phyloP scores from a whole-genome alignment of 2,888 invertebrate species.

The Yponomeuta evonymella region DNA sequence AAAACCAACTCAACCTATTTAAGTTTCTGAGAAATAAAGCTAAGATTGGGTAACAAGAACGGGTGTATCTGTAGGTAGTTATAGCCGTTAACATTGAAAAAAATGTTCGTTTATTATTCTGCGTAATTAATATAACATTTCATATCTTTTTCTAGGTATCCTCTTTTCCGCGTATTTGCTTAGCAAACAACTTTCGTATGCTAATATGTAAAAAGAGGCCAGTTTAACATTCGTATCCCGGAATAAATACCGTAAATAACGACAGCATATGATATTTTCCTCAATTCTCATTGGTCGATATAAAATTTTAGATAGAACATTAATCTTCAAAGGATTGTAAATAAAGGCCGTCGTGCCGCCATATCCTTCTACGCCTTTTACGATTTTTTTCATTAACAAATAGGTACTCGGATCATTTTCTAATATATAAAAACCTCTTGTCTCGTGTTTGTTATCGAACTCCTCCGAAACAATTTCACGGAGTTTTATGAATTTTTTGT shows the following conservation, averaged over 20 bases:
- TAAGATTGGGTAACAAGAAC: too few species aligned
- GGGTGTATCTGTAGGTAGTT: too few species aligned
- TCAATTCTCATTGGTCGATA: slow-evolving; percentile 25
- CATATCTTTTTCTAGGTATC: neutral
- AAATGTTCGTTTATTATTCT: neutral
- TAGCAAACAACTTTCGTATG: slow-evolving; percentile 4
- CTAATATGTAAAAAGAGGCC: slow-evolving; percentile 3
- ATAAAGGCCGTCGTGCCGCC: slow-evolving; percentile 23
- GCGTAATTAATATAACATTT: slow-evolving; percentile 4
- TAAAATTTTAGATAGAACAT: slow-evolving; percentile 35
- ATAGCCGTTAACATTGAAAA: neutral
- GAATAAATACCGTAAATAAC: slow-evolving; percentile 1
- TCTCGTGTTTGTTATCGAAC: too few species aligned
- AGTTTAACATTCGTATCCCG: neutral
- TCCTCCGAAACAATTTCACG: too few species aligned
- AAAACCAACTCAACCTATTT: neutral
- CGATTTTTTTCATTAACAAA: neutral
- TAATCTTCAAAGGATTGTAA: slow-evolving; percentile 47
- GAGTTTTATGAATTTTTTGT: too few species aligned
- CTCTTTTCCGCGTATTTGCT: neutral
- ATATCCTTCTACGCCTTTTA: neutral
- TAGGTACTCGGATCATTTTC: too few species aligned
- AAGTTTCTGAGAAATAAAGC: neutral
- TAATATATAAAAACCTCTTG: too few species aligned
- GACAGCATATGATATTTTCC: slow-evolving; percentile 26